Percentiles rank a stretch among this genome's conserved stretches.
Evolutionary conservation across 1,140 invertebrate genomes (phyloP).

Genomic region (Solen grandis): DNA sequence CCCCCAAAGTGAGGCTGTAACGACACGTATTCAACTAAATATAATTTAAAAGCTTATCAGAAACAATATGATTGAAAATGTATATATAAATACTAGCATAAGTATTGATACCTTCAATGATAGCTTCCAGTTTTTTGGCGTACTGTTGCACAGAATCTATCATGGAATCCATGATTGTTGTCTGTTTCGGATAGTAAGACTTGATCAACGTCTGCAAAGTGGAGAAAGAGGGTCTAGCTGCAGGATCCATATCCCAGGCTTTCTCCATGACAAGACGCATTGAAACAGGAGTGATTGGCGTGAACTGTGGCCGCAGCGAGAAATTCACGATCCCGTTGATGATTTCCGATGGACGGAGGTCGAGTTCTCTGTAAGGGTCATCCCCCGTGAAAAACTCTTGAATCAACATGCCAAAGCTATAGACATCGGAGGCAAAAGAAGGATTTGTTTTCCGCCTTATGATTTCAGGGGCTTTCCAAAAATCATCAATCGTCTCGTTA

Average conservation of each 20-base stretch:
- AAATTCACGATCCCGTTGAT: conserved; percentile 59
- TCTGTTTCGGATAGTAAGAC: conserved; percentile 34
- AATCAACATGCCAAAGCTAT: conserved; percentile 68
- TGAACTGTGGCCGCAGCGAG: conserved; percentile 59
- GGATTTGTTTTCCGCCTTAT: conserved; percentile 52
- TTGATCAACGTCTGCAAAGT: conserved; percentile 53
- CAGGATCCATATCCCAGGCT: conserved; percentile 63
- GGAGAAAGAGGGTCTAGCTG: conserved; percentile 56
- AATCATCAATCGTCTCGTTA: conserved; percentile 5
- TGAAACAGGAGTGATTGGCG: conserved; percentile 47
- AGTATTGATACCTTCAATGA: conserved; percentile 25
- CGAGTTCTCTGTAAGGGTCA: conserved; percentile 62
- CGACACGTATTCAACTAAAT: too few relatives aligned
- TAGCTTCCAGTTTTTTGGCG: conserved; percentile 60
- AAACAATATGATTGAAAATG: too few relatives aligned
- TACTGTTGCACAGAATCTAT: conserved; percentile 72
- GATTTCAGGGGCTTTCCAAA: conserved; percentile 71
- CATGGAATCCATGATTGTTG: conserved; percentile 68
- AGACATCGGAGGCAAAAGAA: conserved; percentile 59
- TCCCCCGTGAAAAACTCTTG: conserved; percentile 69
- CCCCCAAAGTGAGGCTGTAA: too few relatives aligned
- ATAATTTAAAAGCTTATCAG: too few relatives aligned
- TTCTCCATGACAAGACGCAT: conserved; percentile 66
- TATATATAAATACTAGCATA: too few relatives aligned
- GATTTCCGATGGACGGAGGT: conserved; percentile 55